Evolutionary conservation across 2,888 invertebrate species (phyloP).

Genomic region (Aelia acuminata): DNA sequence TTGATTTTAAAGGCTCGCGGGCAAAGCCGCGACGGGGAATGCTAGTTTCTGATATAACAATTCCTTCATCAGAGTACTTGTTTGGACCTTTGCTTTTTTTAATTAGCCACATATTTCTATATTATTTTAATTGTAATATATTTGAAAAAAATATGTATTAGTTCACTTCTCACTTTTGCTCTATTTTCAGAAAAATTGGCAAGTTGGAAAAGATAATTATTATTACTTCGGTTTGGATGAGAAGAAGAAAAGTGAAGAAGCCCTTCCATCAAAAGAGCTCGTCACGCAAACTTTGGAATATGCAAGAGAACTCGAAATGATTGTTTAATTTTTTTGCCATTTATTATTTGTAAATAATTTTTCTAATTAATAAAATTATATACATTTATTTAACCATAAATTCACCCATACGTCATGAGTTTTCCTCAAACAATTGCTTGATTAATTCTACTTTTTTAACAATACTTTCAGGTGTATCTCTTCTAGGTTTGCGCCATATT

Average conservation of each 20-base stretch:
- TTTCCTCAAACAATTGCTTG: conserved; percentile 70
- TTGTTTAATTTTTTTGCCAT: conserved; percentile 79
- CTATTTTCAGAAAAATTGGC: conserved; percentile 84
- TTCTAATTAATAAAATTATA: conserved; percentile 50
- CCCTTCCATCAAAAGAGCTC: conserved; percentile 89
- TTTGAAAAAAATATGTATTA: too few species aligned
- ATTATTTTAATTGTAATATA: too few species aligned
- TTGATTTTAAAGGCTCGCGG: too few species aligned
- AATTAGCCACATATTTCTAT: too few species aligned
- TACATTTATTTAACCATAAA: conserved; percentile 30
- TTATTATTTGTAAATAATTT: conserved; percentile 58
- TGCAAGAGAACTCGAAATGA: conserved; percentile 98
- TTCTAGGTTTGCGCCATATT: conserved; percentile 87
- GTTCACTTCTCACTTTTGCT: too few species aligned
- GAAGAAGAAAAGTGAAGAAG: conserved; percentile 82
- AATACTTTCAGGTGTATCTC: conserved; percentile 82
- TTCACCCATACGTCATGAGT: conserved; percentile 15
- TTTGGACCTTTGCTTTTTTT: too few species aligned
- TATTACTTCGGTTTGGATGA: conserved; percentile 84
- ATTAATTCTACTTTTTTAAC: conserved; percentile 83
- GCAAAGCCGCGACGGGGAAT: too few species aligned
- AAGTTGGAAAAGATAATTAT: conserved; percentile 81
- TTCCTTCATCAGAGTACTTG: too few species aligned
- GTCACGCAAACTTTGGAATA: conserved; percentile 96
- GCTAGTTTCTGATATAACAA: too few species aligned